Evolutionary conservation across 2,888 invertebrate genomes (phyloP), one percentile per base, ranked within the genome.

Genomic region (Patella depressa): DNA sequence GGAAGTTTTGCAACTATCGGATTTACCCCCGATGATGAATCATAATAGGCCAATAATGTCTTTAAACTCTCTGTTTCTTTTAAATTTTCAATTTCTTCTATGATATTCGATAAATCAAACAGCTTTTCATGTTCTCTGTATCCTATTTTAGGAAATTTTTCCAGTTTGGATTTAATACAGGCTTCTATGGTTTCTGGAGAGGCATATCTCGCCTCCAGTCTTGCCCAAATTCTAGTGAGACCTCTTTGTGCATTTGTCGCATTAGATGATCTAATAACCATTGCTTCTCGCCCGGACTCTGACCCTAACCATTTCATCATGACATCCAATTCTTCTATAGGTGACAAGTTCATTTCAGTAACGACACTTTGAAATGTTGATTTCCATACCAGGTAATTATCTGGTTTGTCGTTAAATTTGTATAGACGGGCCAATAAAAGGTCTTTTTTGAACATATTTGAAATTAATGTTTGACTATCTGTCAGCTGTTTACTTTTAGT

Each of bases 1-100:
- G 85, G 82, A 4, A 84, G 74, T 73, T 84, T 85, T 12, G 53
- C 17, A 0, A 84, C 77, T 3, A 85, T 82, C 0, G 81, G 81
- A 4, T 73, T 72, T 1, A 84, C 77, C 3, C 84, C 82, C 11
- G 77, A 54, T 17, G 83, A 79, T 2, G 81, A 77, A 53, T 85
- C 81, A 72, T 75, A 81, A 71, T 81, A 83, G 15, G 79, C 72
- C 29, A 85, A 72, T 9, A 79, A 34, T 4, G 76, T 1, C 2
- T 54, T 55, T 54, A 77, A 83, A 15, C 71, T 75, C 1, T 71
- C 75, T 17, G 82, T 73, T 55, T 76, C 72, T 55, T 82, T 81
- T 53, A 81, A 14, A 3, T 74, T 55, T 59, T 85, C 76, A 29
- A 81, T 79, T 72, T 81, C 80, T 24, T 65, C 65, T 14, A 81